These are phyloP conservation scores for Hapalemur alaotrensis DNA, from an alignment of 2,797 vertebrate genomes.

Conservation along the genomic window DNA sequence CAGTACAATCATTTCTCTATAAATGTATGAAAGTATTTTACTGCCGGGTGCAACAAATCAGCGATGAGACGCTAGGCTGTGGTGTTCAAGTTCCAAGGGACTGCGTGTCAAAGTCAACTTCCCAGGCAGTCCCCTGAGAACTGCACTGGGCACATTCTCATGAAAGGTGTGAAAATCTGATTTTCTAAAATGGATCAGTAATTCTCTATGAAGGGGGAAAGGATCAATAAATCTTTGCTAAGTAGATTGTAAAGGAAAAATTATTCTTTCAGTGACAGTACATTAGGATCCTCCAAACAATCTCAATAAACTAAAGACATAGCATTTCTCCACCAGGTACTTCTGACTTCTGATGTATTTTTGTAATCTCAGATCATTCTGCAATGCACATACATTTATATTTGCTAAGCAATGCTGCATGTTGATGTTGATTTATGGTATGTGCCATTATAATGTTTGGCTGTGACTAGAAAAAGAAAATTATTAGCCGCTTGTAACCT, in stretches of 20 bases:
- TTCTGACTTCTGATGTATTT: slow-evolving; percentile 90
- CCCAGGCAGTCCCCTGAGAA: slow-evolving; percentile 90
- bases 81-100: slow-evolving; percentile 82
- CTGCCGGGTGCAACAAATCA: slow-evolving; percentile 87
- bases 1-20: slow-evolving; percentile 86
- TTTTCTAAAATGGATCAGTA: slow-evolving; percentile 99
- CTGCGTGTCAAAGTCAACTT: slow-evolving; percentile 95
- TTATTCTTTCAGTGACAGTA: slow-evolving; percentile 94
- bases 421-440: slow-evolving; percentile 85
- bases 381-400: slow-evolving; percentile 87
- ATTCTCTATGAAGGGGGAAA: slow-evolving; percentile 97
- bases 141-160: slow-evolving; percentile 90
- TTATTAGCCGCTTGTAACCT: slow-evolving; percentile 85
- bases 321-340: slow-evolving; percentile 90
- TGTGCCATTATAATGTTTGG: slow-evolving; percentile 82
- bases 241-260: slow-evolving; percentile 99
- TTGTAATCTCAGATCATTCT: slow-evolving; percentile 86
- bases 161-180: slow-evolving; percentile 99
- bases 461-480: slow-evolving; percentile 84
- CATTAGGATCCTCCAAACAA: slow-evolving; percentile 97
- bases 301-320: slow-evolving; percentile 94
- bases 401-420: slow-evolving; percentile 84
- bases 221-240: slow-evolving; percentile 99
- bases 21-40: slow-evolving; percentile 89
- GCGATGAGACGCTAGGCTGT: slow-evolving; percentile 88